Evolutionary conservation across 2,888 invertebrate genomes (phyloP).

Genomic region (Smittia sp.): DNA sequence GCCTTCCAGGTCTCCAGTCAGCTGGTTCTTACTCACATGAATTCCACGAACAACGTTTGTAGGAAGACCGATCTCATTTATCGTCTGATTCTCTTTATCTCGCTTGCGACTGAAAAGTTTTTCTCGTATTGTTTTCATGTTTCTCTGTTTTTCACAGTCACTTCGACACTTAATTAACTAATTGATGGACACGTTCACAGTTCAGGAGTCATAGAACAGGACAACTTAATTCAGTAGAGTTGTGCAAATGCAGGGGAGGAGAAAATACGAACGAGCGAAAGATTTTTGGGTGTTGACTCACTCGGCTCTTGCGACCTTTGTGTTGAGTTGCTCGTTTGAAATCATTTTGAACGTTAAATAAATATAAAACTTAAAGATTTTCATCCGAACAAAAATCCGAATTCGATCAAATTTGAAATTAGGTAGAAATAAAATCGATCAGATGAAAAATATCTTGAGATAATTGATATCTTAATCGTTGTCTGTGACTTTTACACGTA

Average conservation of each 20-base stretch:
- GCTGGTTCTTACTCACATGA: conserved; percentile 80
- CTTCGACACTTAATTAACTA: not conserved
- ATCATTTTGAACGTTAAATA: too few species aligned
- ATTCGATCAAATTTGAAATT: too few species aligned
- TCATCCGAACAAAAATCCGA: too few species aligned
- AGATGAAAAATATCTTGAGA: too few species aligned
- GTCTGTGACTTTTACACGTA: too few species aligned
- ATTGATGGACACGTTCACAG: not conserved
- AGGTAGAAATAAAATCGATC: too few species aligned
- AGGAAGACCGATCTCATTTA: conserved; percentile 68
- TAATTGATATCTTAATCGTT: too few species aligned
- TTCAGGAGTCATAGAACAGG: not conserved
- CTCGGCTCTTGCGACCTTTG: not conserved
- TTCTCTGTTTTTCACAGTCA: conserved; percentile 2
- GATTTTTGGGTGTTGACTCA: not conserved
- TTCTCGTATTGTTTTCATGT: conserved; percentile 14
- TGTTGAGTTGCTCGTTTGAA: too few species aligned
- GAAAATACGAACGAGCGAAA: not conserved
- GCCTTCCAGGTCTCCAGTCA: conserved; percentile 81
- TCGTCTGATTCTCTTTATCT: conserved; percentile 29
- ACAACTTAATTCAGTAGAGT: not conserved
- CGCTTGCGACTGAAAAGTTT: conserved; percentile 14
- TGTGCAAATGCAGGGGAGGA: not conserved
- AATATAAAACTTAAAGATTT: too few species aligned
- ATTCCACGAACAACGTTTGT: conserved; percentile 82